These are phyloP conservation scores for Berghia stephanieae DNA, from an alignment of 1,140 invertebrate genomes.

Conservation along the genomic window DNA sequence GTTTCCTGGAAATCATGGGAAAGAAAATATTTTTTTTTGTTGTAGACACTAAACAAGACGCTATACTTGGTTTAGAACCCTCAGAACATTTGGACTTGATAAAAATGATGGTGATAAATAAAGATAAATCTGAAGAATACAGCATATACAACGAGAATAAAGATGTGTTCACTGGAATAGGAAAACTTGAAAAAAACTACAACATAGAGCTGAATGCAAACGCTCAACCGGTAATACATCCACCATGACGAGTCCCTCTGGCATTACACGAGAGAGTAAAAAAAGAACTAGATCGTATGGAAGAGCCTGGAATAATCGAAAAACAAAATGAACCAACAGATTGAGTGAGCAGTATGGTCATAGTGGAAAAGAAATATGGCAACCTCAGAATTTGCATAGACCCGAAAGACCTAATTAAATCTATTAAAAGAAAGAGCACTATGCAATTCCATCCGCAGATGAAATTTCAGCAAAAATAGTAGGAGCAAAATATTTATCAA, in stretches of 20 bases:
- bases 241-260: slow-evolving; percentile 49
- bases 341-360: slow-evolving; percentile 67
- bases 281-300: slow-evolving; percentile 40
- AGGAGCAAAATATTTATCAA: slow-evolving; percentile 36
- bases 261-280: slow-evolving; percentile 34
- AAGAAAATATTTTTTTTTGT: not conserved
- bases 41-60: not conserved
- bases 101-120: not conserved
- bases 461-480: slow-evolving; percentile 37
- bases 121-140: no score
- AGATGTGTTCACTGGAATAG: slow-evolving; percentile 40
- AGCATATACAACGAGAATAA: no score
- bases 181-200: slow-evolving; percentile 33
- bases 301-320: slow-evolving; percentile 36
- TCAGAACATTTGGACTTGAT: not conserved
- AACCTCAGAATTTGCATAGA: slow-evolving; percentile 42
- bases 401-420: slow-evolving; percentile 34
- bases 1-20: no score
- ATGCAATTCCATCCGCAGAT: slow-evolving; percentile 31
- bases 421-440: slow-evolving; percentile 36
- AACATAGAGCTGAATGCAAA: slow-evolving; percentile 48
- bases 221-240: slow-evolving; percentile 42
- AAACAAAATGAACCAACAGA: slow-evolving; percentile 62
- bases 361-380: slow-evolving; percentile 66
- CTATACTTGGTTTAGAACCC: not conserved